Percentiles rank a stretch among this genome's conserved stretches.
Conservation (phyloP, 37 sponge, comb jelly and placozoan species). For the Halisarca cf. caerulea region DNA sequence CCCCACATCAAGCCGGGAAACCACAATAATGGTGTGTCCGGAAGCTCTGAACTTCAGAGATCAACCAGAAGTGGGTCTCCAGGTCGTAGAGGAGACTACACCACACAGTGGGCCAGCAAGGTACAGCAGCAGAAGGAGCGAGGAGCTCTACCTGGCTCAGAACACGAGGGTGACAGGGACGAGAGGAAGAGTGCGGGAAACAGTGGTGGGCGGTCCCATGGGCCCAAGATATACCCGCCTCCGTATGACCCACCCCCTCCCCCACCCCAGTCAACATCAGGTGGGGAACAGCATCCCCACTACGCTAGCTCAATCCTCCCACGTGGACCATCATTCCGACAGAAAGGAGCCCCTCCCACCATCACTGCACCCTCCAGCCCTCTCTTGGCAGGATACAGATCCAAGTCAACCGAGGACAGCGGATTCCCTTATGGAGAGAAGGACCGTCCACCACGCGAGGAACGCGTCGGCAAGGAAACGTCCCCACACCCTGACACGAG, state of each 20-base stretch:
- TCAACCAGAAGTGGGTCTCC: background rate
- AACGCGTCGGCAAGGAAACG: background rate
- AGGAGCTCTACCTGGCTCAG: background rate
- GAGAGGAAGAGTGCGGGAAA: background rate
- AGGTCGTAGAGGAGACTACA: background rate
- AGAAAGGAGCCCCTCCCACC: background rate
- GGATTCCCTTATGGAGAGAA: background rate
- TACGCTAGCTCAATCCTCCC: background rate
- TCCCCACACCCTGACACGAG: background rate
- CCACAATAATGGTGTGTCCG: background rate
- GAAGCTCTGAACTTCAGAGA: background rate
- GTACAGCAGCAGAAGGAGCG: background rate
- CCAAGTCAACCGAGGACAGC: background rate
- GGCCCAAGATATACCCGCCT: slow-evolving; percentile 1
- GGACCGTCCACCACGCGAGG: background rate
- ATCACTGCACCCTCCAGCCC: background rate
- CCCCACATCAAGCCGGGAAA: background rate
- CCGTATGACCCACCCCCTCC: slow-evolving; percentile 13
- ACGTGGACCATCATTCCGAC: background rate
- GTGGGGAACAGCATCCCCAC: slow-evolving; percentile 16
- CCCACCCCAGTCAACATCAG: background rate
- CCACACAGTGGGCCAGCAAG: background rate
- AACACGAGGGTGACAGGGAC: background rate
- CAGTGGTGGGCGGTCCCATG: background rate
- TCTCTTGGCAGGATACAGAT: background rate